Conservation (phyloP, 1,140 invertebrate genomes). For the Riptortus pedestris region DNA sequence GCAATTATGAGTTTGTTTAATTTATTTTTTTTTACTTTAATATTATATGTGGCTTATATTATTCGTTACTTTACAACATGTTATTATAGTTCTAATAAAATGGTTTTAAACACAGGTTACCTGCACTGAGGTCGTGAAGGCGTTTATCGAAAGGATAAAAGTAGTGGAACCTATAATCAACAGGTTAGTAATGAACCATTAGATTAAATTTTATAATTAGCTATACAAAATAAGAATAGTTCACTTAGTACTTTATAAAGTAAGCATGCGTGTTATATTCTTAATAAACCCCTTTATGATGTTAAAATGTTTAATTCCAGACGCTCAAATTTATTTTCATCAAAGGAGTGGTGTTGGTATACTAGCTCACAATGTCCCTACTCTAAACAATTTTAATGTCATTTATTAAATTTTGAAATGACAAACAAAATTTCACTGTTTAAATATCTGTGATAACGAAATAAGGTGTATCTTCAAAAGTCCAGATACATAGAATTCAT, state of each 20-base stretch:
- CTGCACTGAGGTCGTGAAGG: slow-evolving; percentile 48
- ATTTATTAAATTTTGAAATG: too few relatives aligned
- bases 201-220: background rate
- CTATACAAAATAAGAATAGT: background rate
- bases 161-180: slow-evolving; percentile 59
- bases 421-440: too few relatives aligned
- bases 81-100: too few relatives aligned
- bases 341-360: background rate
- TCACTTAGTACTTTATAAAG: background rate
- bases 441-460: too few relatives aligned
- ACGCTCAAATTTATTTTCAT: background rate
- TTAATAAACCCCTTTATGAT: background rate
- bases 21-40: too few relatives aligned
- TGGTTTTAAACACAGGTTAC: too few relatives aligned
- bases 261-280: background rate
- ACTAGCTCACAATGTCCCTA: background rate
- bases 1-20: too few relatives aligned
- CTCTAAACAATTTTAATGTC: too few relatives aligned
- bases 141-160: slow-evolving; percentile 51
- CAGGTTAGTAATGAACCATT: slow-evolving; percentile 34
- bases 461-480: too few relatives aligned
- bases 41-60: too few relatives aligned
- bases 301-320: background rate
- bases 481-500: too few relatives aligned
- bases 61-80: too few relatives aligned